Percentiles rank a stretch among this genome's conserved stretches.
Evolutionary conservation across 2,797 vertebrate genomes (phyloP).

Genomic region (Graptemys geographica): DNA sequence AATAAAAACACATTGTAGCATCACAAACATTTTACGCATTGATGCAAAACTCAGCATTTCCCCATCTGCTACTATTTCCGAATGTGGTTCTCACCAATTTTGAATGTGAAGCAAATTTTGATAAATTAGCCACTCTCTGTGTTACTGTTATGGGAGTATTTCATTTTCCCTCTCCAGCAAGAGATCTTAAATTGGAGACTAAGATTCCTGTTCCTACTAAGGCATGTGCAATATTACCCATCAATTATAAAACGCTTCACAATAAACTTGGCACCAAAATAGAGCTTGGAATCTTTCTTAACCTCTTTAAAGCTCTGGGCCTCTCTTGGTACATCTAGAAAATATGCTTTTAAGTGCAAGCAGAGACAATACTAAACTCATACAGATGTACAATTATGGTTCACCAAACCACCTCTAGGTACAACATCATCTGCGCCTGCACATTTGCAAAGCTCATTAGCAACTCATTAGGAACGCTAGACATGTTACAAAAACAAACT

Average conservation of each 20-base stretch:
- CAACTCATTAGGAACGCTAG: conserved; percentile 52
- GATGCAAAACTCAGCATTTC: conserved; percentile 78
- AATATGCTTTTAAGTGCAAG: not conserved
- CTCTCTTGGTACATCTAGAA: not conserved
- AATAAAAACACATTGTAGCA: conserved; percentile 79
- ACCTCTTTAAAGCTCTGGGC: not conserved
- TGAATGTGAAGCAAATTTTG: conserved; percentile 70
- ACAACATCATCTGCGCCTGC: not conserved
- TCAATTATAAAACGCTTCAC: conserved; percentile 40
- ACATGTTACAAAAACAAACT: conserved; percentile 23
- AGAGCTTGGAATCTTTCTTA: not conserved
- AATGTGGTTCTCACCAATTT: conserved; percentile 77
- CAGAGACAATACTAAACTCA: not conserved
- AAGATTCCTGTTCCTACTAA: not conserved
- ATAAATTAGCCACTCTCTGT: conserved; percentile 65
- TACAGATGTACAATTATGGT: not conserved
- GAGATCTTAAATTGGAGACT: conserved; percentile 15
- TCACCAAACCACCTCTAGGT: not conserved
- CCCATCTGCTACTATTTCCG: conserved; percentile 82
- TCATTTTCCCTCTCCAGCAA: conserved; percentile 59
- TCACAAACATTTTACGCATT: conserved; percentile 69
- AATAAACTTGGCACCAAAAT: not conserved
- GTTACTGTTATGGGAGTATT: conserved; percentile 52
- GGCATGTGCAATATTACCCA: not conserved
- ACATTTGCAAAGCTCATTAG: conserved; percentile 54